A percentile compares a stretch with the other conserved stretches of the same genome.
phyloP scores from a whole-genome alignment of 1,140 invertebrate genomes.

The Drosophila varians region DNA sequence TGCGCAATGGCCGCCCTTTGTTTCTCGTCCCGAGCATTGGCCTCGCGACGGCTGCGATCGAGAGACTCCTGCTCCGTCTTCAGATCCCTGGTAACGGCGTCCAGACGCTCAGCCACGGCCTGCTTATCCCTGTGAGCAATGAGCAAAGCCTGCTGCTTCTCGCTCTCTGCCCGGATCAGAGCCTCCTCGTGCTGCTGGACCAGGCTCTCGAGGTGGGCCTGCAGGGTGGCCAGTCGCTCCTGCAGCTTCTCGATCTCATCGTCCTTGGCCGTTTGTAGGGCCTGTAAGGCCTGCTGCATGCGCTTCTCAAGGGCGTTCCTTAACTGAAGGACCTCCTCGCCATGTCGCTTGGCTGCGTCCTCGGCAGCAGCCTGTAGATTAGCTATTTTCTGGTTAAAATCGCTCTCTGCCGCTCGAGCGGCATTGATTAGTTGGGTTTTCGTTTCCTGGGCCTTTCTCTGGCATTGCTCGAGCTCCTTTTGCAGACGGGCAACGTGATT shows the following conservation, averaged over 20 bases:
- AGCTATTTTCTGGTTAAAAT: conserved; percentile 89
- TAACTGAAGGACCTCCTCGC: conserved; percentile 91
- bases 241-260: conserved; percentile 89
- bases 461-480: conserved; percentile 90
- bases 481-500: conserved; percentile 87
- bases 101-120: conserved; percentile 90
- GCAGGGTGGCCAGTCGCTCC: conserved; percentile 89
- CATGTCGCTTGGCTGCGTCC: conserved; percentile 89
- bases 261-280: conserved; percentile 90
- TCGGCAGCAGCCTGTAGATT: conserved; percentile 90
- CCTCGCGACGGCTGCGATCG: conserved; percentile 88
- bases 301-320: conserved; percentile 89
- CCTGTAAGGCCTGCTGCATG: conserved; percentile 88
- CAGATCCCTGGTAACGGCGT: conserved; percentile 87
- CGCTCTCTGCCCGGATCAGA: conserved; percentile 92
- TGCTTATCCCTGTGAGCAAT: conserved; percentile 95
- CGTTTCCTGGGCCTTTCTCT: conserved; percentile 89
- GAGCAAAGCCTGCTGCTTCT: conserved; percentile 93
- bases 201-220: conserved; percentile 90
- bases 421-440: conserved; percentile 89
- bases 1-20: conserved; percentile 89
- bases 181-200: conserved; percentile 93
- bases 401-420: conserved; percentile 89
- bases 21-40: conserved; percentile 88
- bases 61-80: conserved; percentile 89